Percentiles rank a stretch among this genome's conserved stretches.
phyloP scores from a whole-genome alignment of 1,140 invertebrate species.

The Episyrphus balteatus region DNA sequence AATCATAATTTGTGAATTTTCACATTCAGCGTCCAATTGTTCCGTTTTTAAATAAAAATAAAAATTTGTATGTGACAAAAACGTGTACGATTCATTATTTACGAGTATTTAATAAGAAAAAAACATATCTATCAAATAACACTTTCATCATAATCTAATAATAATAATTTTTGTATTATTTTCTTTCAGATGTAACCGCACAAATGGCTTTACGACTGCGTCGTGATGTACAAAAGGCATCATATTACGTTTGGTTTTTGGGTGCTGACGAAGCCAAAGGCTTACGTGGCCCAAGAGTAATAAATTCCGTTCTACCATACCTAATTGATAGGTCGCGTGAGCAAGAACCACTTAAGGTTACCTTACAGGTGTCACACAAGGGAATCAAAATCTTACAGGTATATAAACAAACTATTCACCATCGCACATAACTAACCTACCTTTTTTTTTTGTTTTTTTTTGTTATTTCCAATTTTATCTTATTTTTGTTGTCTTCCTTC shows the following conservation, averaged over 20 bases:
- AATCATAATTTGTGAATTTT: too few relatives aligned
- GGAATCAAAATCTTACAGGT: constrained; percentile 86
- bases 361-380: constrained; percentile 77
- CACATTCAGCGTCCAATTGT: too few relatives aligned
- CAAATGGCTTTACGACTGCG: constrained; percentile 55
- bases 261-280: constrained; percentile 90
- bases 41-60: too few relatives aligned
- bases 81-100: too few relatives aligned
- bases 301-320: constrained; percentile 71
- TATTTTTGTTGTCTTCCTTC: too few relatives aligned
- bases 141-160: too few relatives aligned
- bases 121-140: too few relatives aligned
- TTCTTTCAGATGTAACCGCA: too few relatives aligned
- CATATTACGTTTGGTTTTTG: constrained; percentile 97
- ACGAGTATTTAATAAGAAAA: too few relatives aligned
- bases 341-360: constrained; percentile 85
- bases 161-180: too few relatives aligned
- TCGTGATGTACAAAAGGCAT: constrained; percentile 87
- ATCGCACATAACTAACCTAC: not conserved
- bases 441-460: not conserved
- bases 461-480: not conserved
- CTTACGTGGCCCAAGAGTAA: constrained; percentile 67
- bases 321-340: constrained; percentile 73
- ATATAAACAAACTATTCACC: constrained; percentile 1
- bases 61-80: too few relatives aligned